Evolutionary conservation across 2,113 vertebrate genomes (phyloP).

Genomic region (Brachyistius frenatus): DNA sequence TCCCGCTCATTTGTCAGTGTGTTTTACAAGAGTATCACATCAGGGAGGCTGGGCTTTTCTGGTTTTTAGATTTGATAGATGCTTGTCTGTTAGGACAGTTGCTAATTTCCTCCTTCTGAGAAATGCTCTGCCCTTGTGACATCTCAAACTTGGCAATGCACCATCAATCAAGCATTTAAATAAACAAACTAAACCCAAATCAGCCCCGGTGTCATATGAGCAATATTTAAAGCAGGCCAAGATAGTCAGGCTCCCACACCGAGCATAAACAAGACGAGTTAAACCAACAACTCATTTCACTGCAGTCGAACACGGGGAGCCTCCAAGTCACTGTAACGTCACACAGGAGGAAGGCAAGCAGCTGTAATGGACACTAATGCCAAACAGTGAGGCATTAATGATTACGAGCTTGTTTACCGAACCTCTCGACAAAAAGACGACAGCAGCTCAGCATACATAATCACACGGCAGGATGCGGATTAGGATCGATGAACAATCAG

Average conservation of each 20-base stretch:
- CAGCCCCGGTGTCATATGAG: slow-evolving; percentile 18
- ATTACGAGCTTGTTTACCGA: slow-evolving; percentile 43
- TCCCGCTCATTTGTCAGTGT: not conserved
- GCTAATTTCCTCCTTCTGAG: slow-evolving; percentile 16
- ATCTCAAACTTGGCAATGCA: slow-evolving; percentile 9
- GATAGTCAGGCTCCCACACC: not conserved
- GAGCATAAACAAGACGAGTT: slow-evolving; percentile 14
- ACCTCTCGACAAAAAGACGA: slow-evolving; percentile 40
- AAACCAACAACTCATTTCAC: slow-evolving; percentile 53
- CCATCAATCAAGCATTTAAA: slow-evolving; percentile 48
- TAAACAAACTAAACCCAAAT: slow-evolving; percentile 69
- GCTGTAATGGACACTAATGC: slow-evolving; percentile 49
- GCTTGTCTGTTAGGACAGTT: not conserved
- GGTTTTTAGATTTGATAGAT: slow-evolving; percentile 25
- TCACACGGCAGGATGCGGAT: slow-evolving; percentile 14
- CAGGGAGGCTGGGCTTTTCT: slow-evolving; percentile 10
- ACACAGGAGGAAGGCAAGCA: slow-evolving; percentile 20
- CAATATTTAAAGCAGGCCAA: slow-evolving; percentile 57
- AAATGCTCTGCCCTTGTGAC: slow-evolving; percentile 5
- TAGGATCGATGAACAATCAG: slow-evolving; percentile 38
- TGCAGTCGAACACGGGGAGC: slow-evolving; percentile 32
- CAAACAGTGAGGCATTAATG: slow-evolving; percentile 26
- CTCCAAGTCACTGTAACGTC: not conserved
- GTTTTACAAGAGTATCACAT: not conserved
- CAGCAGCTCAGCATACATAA: slow-evolving; percentile 26